phyloP scores from a whole-genome alignment of 2,888 invertebrate genomes.

The Noctua pronuba region DNA sequence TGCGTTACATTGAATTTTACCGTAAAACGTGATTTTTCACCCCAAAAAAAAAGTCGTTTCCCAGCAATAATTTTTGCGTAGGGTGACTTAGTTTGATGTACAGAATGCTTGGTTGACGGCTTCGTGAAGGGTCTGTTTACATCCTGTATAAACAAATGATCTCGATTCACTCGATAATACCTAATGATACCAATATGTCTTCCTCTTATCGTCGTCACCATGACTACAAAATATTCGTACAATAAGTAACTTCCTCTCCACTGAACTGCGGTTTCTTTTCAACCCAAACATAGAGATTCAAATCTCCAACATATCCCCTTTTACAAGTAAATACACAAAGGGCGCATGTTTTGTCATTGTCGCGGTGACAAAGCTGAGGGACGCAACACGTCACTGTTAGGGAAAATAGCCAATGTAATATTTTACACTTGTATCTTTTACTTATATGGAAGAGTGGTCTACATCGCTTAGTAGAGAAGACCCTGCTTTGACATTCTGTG shows the following conservation, averaged over 20 bases:
- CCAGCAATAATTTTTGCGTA: too few species aligned
- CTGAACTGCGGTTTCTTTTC: slow-evolving; percentile 4
- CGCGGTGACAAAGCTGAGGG: slow-evolving; percentile 7
- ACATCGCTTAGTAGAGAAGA: neutral
- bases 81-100: too few species aligned
- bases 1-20: too few species aligned
- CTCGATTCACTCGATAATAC: too few species aligned
- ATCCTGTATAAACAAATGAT: too few species aligned
- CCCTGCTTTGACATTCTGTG: too few species aligned
- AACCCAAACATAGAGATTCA: neutral
- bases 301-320: slow-evolving; percentile 2
- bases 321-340: slow-evolving; percentile 25
- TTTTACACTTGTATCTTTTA: neutral
- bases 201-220: slow-evolving; percentile 3
- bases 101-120: too few species aligned
- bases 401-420: neutral
- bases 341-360: slow-evolving; percentile 16
- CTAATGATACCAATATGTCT: neutral
- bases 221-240: neutral
- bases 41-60: too few species aligned
- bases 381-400: neutral
- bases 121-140: too few species aligned
- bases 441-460: neutral
- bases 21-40: too few species aligned
- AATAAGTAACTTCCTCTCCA: neutral